A percentile compares a stretch with the other conserved stretches of the same genome.
These are phyloP conservation scores for Salvelinus alpinus DNA, from an alignment of 2,113 vertebrate species.

Conservation along the genomic window DNA sequence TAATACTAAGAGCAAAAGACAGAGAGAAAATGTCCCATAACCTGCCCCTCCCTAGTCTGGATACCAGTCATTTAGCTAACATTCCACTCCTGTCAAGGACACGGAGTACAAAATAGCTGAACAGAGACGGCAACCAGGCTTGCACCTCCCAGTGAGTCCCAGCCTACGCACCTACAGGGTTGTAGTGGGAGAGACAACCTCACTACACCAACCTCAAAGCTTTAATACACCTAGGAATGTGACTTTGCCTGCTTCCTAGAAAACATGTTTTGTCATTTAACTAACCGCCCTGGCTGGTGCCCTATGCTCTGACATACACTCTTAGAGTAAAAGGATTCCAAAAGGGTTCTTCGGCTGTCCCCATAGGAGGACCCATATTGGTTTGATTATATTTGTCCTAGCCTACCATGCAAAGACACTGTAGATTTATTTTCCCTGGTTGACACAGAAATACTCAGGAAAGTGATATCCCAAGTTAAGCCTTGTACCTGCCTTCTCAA, in stretches of 20 bases:
- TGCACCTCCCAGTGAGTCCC: slow-evolving; percentile 32
- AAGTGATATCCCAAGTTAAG: no score
- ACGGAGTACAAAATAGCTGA: not conserved
- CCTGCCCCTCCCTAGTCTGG: not conserved
- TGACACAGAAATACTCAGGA: no score
- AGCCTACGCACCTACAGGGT: slow-evolving; percentile 36
- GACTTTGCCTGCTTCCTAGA: slow-evolving; percentile 59
- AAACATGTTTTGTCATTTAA: not conserved
- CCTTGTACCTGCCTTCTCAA: no score
- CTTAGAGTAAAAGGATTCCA: no score
- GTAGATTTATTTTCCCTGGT: no score
- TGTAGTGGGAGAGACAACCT: slow-evolving; percentile 5
- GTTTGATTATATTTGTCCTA: no score
- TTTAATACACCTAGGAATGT: slow-evolving; percentile 65
- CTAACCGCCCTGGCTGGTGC: not conserved
- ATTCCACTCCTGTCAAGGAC: slow-evolving; percentile 28
- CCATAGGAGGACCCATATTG: no score
- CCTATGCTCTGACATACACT: slow-evolving; percentile 13
- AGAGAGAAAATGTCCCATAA: no score
- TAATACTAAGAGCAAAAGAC: no score
- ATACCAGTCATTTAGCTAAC: not conserved
- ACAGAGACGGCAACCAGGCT: slow-evolving; percentile 1
- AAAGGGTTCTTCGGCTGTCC: no score
- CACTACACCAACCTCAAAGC: slow-evolving; percentile 51
- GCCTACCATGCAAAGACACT: no score